Conservation (phyloP, 1,140 invertebrate genomes). For the Nasonia vitripennis region DNA sequence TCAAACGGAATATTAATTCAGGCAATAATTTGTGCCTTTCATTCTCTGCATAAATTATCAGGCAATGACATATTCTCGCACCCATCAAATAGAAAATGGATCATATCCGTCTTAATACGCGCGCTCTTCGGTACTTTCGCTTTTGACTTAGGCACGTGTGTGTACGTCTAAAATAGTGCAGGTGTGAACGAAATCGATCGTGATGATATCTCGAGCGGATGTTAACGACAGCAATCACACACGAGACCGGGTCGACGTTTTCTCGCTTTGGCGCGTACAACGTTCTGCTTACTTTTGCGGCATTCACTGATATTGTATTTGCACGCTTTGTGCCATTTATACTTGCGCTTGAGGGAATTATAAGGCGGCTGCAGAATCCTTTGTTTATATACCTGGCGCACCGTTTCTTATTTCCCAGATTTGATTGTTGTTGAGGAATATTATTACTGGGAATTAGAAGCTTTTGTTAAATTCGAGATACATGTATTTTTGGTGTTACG, state of each 20-base stretch:
- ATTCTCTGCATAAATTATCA: constrained; percentile 20
- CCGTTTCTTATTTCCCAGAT: too few relatives aligned
- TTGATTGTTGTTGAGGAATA: too few relatives aligned
- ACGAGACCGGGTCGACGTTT: neutral
- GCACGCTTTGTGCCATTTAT: neutral
- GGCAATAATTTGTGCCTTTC: constrained; percentile 6
- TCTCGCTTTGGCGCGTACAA: constrained; percentile 10
- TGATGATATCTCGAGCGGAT: constrained; percentile 33
- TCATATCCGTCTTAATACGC: constrained; percentile 15
- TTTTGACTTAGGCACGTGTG: constrained; percentile 14
- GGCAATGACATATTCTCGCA: constrained; percentile 17
- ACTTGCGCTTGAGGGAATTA: too few relatives aligned
- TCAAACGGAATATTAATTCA: constrained; percentile 16
- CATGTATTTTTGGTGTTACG: too few relatives aligned
- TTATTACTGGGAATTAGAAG: too few relatives aligned
- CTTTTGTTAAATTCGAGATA: too few relatives aligned
- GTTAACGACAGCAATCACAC: constrained; percentile 24
- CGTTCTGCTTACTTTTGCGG: neutral
- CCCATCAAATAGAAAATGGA: constrained; percentile 30
- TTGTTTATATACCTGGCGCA: too few relatives aligned
- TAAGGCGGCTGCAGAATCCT: too few relatives aligned
- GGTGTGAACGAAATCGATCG: constrained; percentile 22
- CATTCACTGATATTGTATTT: neutral
- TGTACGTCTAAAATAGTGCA: neutral
- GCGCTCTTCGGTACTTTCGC: constrained; percentile 30